Evolutionary conservation across 2,888 invertebrate species (phyloP).

Genomic region (Calliphora vomitoria): DNA sequence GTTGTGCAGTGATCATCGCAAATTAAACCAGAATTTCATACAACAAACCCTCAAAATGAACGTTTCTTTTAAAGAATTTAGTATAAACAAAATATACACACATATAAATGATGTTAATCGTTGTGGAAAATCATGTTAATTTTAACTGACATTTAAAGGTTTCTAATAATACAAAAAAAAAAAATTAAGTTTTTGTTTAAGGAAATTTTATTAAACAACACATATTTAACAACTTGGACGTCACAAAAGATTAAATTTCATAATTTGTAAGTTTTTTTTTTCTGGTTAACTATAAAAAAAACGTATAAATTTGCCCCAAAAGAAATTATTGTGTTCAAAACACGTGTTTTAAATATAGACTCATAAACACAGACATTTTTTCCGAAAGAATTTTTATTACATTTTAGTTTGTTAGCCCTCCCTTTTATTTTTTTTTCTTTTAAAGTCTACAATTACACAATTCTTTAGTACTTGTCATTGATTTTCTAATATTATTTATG

Average conservation of each 20-base stretch:
- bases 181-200: neutral
- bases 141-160: conserved; percentile 73
- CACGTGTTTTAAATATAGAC: conserved; percentile 36
- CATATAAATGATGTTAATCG: conserved; percentile 69
- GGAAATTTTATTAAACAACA: neutral
- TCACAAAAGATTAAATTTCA: conserved; percentile 66
- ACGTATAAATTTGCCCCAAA: neutral
- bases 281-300: neutral
- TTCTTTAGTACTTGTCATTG: conserved; percentile 35
- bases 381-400: neutral
- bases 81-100: neutral
- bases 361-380: neutral
- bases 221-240: conserved; percentile 18
- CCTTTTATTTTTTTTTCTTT: neutral
- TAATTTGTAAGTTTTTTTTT: conserved; percentile 15
- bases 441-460: conserved; percentile 36
- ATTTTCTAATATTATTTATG: conserved; percentile 37
- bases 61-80: conserved; percentile 27
- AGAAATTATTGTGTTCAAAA: conserved; percentile 28
- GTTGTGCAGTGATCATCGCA: conserved; percentile 19
- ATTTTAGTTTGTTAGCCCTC: neutral
- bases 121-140: conserved; percentile 74
- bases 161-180: conserved; percentile 59
- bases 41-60: conserved; percentile 39
- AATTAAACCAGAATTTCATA: conserved; percentile 30